Base-by-base conservation (phyloP, 2,888 invertebrate genomes). In the Papilio demoleus region DNA sequence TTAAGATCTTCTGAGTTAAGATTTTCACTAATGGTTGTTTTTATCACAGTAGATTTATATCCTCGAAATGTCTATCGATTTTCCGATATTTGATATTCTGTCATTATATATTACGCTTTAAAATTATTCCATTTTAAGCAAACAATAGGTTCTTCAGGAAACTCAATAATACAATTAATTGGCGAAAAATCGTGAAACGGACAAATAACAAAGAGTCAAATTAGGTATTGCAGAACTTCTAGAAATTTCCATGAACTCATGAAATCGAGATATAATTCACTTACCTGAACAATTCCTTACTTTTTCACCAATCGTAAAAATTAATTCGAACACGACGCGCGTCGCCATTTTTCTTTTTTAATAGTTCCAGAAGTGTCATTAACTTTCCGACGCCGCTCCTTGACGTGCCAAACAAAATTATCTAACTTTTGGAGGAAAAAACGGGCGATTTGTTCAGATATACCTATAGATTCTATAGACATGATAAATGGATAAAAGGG, bases 401-500 rank as follows among this genome's bases (percentile, higher is more conserved):
- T 76, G 76, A 73, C 75, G 75, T 71, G 62, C 72, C 72, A 65
- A 71, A 71, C 76, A 65, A 58, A 68, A 62, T 68, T 53, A 50
- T 65, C 62, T 47, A 68, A 68, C 53, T 70, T 70, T 50, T 6
- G 59, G 58, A 42, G 31, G 60, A 58, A 67, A 71, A 71, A 68
- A 72, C 70, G 70, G 70, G 47, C 69, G 70, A 67, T 34, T 68
- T 59, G 38, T 70, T 36, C 60, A 68, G 71, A 71, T 72, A 67
- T 70, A 70, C 72, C 79, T 78, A 83, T 82, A 82, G 80, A 81
- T 82, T 70, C 74, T 70, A 77, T 74, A 77, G 75, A 73, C 79
- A 82, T 87, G 86, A 87, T 85, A 82, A 86, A 86, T 84, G 80
- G 73, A 71, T 74, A 70, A 74, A 74, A 75, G 79, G 9, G 31